Evolutionary conservation across 2,888 invertebrate genomes (phyloP), one percentile per base, ranked within the genome.

Genomic region (Acleris literana): DNA sequence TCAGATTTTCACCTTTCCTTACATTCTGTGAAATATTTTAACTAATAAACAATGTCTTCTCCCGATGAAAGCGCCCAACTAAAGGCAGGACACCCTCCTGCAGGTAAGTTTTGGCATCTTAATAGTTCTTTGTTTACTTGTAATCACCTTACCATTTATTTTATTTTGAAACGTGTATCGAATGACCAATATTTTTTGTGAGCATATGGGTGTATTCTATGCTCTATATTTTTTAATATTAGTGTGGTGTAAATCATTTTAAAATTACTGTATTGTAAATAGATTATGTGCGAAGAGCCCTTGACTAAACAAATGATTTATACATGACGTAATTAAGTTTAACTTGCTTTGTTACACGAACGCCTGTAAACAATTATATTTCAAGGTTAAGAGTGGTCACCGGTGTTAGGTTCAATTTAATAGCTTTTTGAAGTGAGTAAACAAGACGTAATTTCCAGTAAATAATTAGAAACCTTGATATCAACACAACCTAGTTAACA

Each of bases 61-160:
- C 76, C 85, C 43, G 92, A 92, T 78, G 94, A 95, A 77, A 95
- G 95, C 72, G 85, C 94, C 64, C 95, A 96, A 85, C 93, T 97
- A 48, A 96, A 97, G 83, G 97, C 95, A 71, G 97, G 97, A 65
- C 98, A 98, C 88, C 97, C 97, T 73, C 97, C 97, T 78, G 98
- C 98, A 93, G 96, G 98, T 98, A 93, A 93, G 85, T 75, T 70
- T 39, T 69, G 51, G 48, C 64, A 48, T 63, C 72, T 70, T 68
- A 58, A 64, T 60, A 65, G 68, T 72, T 67, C 74, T 78, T 82
- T 82, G 81, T 83, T 80, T 81, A 77, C 78, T 69, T 52, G 48
- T 64, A 58, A 69, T 55, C 46, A 9, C 33, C 9, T 60, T 53
- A 78, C 76, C 71, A 17, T 77, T 74, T 75, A 56, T 52, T 44